phyloP scores from a whole-genome alignment of 2,113 vertebrate species.

The Bos taurus region DNA sequence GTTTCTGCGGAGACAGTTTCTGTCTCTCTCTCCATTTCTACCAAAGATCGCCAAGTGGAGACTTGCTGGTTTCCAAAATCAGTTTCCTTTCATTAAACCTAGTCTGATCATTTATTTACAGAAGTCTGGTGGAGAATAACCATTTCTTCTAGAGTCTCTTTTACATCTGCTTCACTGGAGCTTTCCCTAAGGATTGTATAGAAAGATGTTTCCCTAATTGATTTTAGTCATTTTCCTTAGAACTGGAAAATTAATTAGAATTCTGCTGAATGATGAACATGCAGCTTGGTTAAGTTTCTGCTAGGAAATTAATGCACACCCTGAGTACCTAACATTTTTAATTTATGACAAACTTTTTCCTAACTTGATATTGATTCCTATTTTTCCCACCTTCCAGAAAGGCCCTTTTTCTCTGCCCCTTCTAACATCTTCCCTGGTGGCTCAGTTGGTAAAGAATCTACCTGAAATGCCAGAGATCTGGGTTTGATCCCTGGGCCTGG shows the following conservation, averaged over 20 bases:
- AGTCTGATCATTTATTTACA: background rate
- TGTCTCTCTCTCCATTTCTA: background rate
- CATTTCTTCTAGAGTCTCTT: background rate
- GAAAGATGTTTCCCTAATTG: background rate
- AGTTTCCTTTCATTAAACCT: background rate
- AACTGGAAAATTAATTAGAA: background rate
- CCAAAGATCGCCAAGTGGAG: background rate
- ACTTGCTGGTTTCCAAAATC: background rate
- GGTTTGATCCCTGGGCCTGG: background rate
- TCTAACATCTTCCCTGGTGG: background rate
- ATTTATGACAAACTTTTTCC: constrained; percentile 6
- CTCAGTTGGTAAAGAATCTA: background rate
- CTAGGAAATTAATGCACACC: background rate
- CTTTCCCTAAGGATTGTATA: background rate
- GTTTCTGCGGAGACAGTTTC: background rate
- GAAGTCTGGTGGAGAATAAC: background rate
- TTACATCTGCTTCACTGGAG: background rate
- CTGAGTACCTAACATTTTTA: background rate
- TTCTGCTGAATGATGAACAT: background rate
- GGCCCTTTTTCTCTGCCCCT: background rate
- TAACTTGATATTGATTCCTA: background rate
- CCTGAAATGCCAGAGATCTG: background rate
- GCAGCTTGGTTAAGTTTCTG: rapidly evolving
- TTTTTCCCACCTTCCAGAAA: background rate
- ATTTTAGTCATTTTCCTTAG: background rate